Evolutionary conservation across 2,888 invertebrate genomes (phyloP).

Genomic region (Troides helena): DNA sequence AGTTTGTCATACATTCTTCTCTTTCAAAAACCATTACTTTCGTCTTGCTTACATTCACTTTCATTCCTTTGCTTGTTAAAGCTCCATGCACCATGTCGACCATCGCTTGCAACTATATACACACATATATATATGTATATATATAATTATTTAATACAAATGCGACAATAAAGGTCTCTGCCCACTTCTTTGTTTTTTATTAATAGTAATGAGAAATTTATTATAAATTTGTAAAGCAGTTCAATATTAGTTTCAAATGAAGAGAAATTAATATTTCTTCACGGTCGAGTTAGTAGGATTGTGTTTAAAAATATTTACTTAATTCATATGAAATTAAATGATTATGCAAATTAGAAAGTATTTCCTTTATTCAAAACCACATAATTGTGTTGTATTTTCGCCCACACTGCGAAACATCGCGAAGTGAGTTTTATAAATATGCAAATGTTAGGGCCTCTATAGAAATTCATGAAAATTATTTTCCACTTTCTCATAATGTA

Average conservation of each 20-base stretch:
- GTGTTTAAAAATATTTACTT: not conserved
- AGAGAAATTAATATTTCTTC: not conserved
- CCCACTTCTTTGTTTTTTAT: too few relatives aligned
- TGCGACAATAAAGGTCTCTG: too few relatives aligned
- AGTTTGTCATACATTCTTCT: too few relatives aligned
- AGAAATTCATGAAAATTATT: slow-evolving; percentile 24
- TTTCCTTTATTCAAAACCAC: not conserved
- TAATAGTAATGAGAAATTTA: too few relatives aligned
- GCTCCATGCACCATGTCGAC: too few relatives aligned
- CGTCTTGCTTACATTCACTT: too few relatives aligned
- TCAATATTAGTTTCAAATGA: not conserved
- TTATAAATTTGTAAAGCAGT: too few relatives aligned
- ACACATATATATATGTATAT: too few relatives aligned
- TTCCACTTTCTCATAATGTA: slow-evolving; percentile 23
- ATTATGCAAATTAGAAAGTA: not conserved
- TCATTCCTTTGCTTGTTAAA: too few relatives aligned
- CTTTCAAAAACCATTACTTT: too few relatives aligned
- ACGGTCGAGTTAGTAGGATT: not conserved
- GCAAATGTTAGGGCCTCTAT: slow-evolving; percentile 69
- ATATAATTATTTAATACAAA: too few relatives aligned
- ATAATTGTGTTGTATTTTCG: not conserved
- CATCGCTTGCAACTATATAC: too few relatives aligned
- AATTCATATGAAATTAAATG: not conserved
- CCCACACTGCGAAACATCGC: slow-evolving; percentile 12
- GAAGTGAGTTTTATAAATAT: slow-evolving; percentile 46